Evolutionary conservation across 2,888 invertebrate genomes (phyloP), one percentile per base, ranked within the genome.

Genomic region (Odontothrips loti): DNA sequence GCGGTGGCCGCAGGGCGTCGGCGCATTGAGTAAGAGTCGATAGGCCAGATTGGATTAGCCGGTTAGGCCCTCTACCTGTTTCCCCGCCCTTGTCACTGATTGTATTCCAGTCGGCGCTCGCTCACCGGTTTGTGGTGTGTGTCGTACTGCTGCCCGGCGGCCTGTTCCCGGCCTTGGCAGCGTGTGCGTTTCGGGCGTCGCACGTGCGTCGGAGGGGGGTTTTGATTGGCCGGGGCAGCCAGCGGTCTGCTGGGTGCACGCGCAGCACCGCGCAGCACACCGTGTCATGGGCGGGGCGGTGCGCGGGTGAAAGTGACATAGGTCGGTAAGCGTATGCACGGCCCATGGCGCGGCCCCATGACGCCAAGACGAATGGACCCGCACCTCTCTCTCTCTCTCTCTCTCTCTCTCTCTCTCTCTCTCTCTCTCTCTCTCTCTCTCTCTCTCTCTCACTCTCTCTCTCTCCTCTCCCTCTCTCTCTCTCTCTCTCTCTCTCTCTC

Each of bases 381-480:
- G 29, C 43, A n/a, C 10, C 81, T 79, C 58, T 43, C 79, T 63
- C 81, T 29, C 2, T 27, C 80, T 43, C n/a, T n/a, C n/a, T n/a
- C n/a, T n/a, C n/a, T n/a, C n/a, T n/a, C n/a, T n/a, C n/a, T n/a
- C n/a, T n/a, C n/a, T n/a, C n/a, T n/a, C n/a, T n/a, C n/a, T n/a
- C n/a, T n/a, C n/a, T n/a, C n/a, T n/a, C n/a, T n/a, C n/a, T n/a
- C n/a, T n/a, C n/a, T n/a, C n/a, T n/a, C n/a, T n/a, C n/a, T n/a
- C n/a, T n/a, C n/a, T n/a, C n/a, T n/a, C n/a, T n/a, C n/a, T n/a
- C n/a, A n/a, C n/a, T n/a, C n/a, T 47, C 68, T 63, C 43, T 79
- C 20, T 20, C 34, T 79, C 12, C 43, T 34, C 12, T 10, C 27
- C 47, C 47, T 34, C 34, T 20, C 78, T 80, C 68, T 51, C 75